Conservation (phyloP, 1,140 invertebrate species). For the Hestina assimilis region DNA sequence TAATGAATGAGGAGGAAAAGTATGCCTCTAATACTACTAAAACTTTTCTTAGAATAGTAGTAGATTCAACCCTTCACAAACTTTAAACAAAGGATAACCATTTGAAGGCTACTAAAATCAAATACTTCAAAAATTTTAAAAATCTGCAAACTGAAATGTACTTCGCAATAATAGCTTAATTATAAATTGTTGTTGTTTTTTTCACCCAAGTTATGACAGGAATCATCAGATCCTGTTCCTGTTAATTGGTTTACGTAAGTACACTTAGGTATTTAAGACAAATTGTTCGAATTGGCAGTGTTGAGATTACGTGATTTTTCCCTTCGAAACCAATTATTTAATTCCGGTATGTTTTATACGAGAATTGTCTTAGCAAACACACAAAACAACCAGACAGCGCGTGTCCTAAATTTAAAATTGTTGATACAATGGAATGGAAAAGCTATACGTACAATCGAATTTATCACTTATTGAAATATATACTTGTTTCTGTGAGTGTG, state of each 20-base stretch:
- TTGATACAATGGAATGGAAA: no score
- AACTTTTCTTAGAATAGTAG: no score
- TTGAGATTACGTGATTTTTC: not conserved
- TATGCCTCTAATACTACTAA: no score
- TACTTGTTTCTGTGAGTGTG: no score
- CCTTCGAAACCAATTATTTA: not conserved
- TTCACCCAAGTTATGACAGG: slow-evolving; percentile 21
- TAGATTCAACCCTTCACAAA: no score
- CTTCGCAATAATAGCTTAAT: slow-evolving; percentile 29
- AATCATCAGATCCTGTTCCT: slow-evolving; percentile 10
- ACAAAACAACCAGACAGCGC: not conserved
- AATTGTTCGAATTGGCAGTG: not conserved
- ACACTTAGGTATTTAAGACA: slow-evolving; percentile 9
- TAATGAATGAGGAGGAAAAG: no score
- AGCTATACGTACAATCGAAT: no score
- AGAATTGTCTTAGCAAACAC: not conserved
- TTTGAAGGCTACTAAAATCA: no score
- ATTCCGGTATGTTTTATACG: not conserved
- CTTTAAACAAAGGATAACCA: no score
- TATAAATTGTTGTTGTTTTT: slow-evolving; percentile 26
- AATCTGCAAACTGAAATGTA: not conserved
- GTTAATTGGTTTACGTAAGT: slow-evolving; percentile 6
- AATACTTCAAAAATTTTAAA: slow-evolving; percentile 11
- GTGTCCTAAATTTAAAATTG: not conserved
- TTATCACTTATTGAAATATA: no score